Evolutionary conservation across 2,113 vertebrate species (phyloP).

Genomic region (Anhinga anhinga): DNA sequence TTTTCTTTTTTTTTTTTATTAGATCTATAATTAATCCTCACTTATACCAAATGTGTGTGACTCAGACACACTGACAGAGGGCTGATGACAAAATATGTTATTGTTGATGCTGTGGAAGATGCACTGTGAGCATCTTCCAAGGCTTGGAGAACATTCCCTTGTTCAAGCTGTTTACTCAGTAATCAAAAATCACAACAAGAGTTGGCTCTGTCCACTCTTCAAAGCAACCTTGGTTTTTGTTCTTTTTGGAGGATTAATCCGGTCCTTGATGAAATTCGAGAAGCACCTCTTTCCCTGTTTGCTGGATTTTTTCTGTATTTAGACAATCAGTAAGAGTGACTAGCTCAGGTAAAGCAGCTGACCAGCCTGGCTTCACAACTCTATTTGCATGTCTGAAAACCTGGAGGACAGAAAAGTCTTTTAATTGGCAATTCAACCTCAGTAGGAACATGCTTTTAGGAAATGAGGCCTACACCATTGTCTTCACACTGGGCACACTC

Average conservation of each 20-base stretch:
- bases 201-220: background rate
- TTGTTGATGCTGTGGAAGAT: constrained; percentile 40
- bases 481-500: constrained; percentile 61
- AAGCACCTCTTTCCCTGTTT: background rate
- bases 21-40: constrained; percentile 47
- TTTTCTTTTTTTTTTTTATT: background rate
- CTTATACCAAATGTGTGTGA: constrained; percentile 40
- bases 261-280: background rate
- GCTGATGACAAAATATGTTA: constrained; percentile 53
- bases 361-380: constrained; percentile 29
- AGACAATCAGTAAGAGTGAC: background rate
- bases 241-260: background rate
- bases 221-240: background rate
- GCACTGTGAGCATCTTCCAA: constrained; percentile 3
- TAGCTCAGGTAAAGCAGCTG: constrained; percentile 58
- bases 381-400: constrained; percentile 61
- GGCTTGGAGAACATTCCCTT: background rate
- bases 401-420: constrained; percentile 65
- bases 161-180: constrained; percentile 10
- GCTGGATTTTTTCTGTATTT: background rate
- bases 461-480: constrained; percentile 70
- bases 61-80: constrained; percentile 50
- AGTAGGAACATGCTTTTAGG: constrained; percentile 69
- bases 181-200: constrained; percentile 10
- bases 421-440: constrained; percentile 74